Evolutionary conservation across 2,888 invertebrate genomes (phyloP), one percentile per base, ranked within the genome.

Genomic region (Phaonia tiefii): DNA sequence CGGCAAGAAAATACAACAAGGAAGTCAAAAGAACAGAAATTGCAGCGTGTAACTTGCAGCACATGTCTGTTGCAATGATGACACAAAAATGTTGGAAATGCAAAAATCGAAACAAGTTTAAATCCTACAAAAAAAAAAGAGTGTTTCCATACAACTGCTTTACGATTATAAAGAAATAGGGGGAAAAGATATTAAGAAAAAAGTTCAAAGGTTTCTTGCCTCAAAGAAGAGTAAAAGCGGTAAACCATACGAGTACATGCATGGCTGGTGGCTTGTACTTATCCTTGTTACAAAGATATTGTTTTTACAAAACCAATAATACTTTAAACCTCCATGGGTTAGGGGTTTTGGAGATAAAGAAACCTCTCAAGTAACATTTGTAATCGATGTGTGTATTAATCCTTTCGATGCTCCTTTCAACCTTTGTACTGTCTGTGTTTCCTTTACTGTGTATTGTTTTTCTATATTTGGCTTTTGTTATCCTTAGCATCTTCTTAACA

Each of bases 381-480:
- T 26, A 37, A 5, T 54, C 26, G 4, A 26, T 44, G 44, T 51
- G n/a, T 56, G 26, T 25, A 26, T 56, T 26, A 26, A 44, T 66
- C 44, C 58, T n/a, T 31, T 25, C 66, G n/a, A 15, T 46, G n/a
- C 8, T 54, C 54, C 54, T 11, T 13, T 7, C 42, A 13, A 20
- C 42, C 63, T 20, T 39, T 56, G 31, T 37, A 11, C 17, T n/a
- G 4, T 46, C 20, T 51, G 13, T 4, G 1, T 46, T 77, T 20
- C n/a, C 44, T 44, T 31, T n/a, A 65, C 17, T 22, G 17, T n/a
- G 37, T 75, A 63, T 72, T 80, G 56, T 46, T 58, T 75, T 73
- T 26, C 63, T 76, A n/a, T 8, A 76, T 63, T 70, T 80, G 65
- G 39, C 63, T 54, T 56, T 42, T 54, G 70, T 56, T 42, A 13